These are phyloP conservation scores for Spongilla lacustris DNA, from an alignment of 37 sponge, comb jelly and placozoan genomes.

Conservation along the genomic window DNA sequence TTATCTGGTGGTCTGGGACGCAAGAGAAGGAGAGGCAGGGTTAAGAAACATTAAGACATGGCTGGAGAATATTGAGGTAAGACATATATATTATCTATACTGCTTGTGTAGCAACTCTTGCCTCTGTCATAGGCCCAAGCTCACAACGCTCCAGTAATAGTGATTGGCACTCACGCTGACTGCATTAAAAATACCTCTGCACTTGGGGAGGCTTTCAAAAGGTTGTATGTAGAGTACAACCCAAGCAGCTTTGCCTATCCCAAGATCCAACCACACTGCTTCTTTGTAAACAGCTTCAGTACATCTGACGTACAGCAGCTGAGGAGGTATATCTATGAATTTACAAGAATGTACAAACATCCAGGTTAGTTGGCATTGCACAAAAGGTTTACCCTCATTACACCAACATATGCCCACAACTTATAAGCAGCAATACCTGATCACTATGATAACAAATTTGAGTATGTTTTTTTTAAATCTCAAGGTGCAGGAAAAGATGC, in stretches of 20 bases:
- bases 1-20: constrained; percentile 80
- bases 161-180: constrained; percentile 84
- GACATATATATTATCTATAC: background rate
- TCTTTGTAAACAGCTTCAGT: constrained; percentile 53
- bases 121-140: constrained; percentile 42
- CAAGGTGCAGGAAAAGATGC: too few relatives aligned
- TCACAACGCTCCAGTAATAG: constrained; percentile 67
- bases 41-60: constrained; percentile 58
- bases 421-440: too few relatives aligned
- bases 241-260: constrained; percentile 31
- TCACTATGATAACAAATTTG: too few relatives aligned
- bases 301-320: constrained; percentile 39
- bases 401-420: too few relatives aligned
- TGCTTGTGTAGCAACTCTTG: too few relatives aligned
- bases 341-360: constrained; percentile 39
- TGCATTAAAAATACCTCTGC: background rate
- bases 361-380: constrained; percentile 27
- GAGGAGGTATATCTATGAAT: constrained; percentile 65
- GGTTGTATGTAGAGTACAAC: constrained; percentile 35
- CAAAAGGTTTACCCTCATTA: too few relatives aligned
- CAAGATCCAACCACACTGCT: constrained; percentile 1
- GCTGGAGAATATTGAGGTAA: constrained; percentile 88
- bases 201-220: constrained; percentile 18
- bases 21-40: constrained; percentile 63
- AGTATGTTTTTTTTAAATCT: too few relatives aligned